Percentiles rank a stretch among this genome's conserved stretches.
These are phyloP conservation scores for Metalampra italica DNA, from an alignment of 2,888 invertebrate genomes.

Conservation along the genomic window DNA sequence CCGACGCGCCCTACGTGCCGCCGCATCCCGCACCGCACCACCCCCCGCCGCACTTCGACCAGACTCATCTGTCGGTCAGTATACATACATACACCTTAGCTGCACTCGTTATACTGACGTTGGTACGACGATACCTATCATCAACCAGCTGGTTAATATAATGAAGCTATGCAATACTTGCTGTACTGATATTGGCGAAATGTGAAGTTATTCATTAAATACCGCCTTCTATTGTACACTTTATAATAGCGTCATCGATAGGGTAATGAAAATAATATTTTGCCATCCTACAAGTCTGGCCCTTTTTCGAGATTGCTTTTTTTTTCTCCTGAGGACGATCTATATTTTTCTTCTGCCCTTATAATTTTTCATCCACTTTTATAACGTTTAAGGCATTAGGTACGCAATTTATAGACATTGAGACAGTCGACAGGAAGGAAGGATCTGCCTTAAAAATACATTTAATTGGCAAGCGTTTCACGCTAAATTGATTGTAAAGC, in stretches of 20 bases:
- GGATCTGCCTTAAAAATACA: slow-evolving; percentile 51
- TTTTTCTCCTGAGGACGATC: slow-evolving; percentile 39
- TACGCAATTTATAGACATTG: no score
- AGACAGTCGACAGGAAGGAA: slow-evolving; percentile 61
- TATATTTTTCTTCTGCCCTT: slow-evolving; percentile 56
- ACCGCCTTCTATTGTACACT: no score
- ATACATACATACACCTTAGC: neutral
- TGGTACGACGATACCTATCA: no score
- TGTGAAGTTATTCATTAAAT: no score
- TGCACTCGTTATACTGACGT: no score
- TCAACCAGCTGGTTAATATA: no score
- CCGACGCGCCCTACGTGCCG: slow-evolving; percentile 67
- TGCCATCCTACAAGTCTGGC: no score
- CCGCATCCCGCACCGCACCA: slow-evolving; percentile 29
- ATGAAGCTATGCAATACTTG: no score
- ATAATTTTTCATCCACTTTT: slow-evolving; percentile 15
- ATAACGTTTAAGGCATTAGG: no score
- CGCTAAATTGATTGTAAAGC: slow-evolving; percentile 37
- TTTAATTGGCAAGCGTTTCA: slow-evolving; percentile 14
- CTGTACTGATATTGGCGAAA: no score
- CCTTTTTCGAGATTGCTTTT: neutral
- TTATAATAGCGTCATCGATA: no score
- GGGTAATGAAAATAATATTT: no score
- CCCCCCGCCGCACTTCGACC: slow-evolving; percentile 58
- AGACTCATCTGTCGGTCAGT: slow-evolving; percentile 15